phyloP scores from a whole-genome alignment of 2,888 invertebrate genomes.

The Sphinx pinastri region DNA sequence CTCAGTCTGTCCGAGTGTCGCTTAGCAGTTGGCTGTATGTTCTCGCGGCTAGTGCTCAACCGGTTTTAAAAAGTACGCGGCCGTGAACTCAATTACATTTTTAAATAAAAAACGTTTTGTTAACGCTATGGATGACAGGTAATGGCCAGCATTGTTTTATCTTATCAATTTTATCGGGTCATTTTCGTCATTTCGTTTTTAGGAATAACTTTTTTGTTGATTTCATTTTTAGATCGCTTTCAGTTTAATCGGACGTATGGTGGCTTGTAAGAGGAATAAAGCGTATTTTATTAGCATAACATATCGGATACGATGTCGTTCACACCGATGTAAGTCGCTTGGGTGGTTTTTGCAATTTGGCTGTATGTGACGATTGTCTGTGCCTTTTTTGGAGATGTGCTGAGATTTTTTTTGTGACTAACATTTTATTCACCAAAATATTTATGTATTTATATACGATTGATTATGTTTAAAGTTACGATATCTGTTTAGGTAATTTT shows the following conservation, averaged over 20 bases:
- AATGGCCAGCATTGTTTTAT: constrained; percentile 25
- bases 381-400: constrained; percentile 19
- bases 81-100: constrained; percentile 19
- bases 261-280: constrained; percentile 56
- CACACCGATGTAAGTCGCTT: constrained; percentile 78
- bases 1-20: constrained; percentile 69
- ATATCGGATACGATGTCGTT: constrained; percentile 69
- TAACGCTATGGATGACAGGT: constrained; percentile 39
- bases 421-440: not conserved
- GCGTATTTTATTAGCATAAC: constrained; percentile 37
- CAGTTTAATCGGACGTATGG: constrained; percentile 57
- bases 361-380: constrained; percentile 30
- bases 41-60: constrained; percentile 42
- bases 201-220: constrained; percentile 27
- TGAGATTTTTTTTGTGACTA: constrained; percentile 30
- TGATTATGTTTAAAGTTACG: not conserved
- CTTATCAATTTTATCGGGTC: constrained; percentile 2
- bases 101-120: constrained; percentile 41
- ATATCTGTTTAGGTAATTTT: too few species aligned
- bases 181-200: constrained; percentile 10
- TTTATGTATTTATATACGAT: not conserved
- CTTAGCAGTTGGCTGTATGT: constrained; percentile 65
- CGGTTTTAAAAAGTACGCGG: constrained; percentile 41
- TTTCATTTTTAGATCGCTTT: constrained; percentile 64
- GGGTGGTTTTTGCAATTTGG: constrained; percentile 33